Conservation (phyloP, 2,888 invertebrate species). For the Andricus curvator region DNA sequence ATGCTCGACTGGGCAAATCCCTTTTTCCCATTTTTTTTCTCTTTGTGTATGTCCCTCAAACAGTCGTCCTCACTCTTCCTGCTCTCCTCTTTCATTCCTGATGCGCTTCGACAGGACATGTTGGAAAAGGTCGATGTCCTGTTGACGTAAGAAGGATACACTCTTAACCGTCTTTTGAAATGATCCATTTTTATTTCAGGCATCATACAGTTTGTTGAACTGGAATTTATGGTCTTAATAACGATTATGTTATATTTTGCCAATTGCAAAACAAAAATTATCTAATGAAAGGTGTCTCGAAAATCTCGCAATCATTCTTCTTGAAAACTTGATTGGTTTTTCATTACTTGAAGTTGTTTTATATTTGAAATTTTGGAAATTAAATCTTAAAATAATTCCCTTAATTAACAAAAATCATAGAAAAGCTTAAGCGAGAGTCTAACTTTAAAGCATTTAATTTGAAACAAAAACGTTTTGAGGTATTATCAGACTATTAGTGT, state of each 20-base stretch:
- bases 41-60: background rate
- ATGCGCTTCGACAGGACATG: constrained; percentile 16
- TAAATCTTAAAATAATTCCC: no score
- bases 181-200: background rate
- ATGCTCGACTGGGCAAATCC: constrained; percentile 5
- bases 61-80: background rate
- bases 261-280: no score
- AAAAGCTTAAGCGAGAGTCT: no score
- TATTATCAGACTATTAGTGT: no score
- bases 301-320: no score
- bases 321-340: no score
- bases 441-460: no score
- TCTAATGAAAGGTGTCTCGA: no score
- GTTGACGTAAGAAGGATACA: constrained; percentile 24
- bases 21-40: background rate
- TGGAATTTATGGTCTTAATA: background rate
- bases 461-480: no score
- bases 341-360: no score
- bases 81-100: constrained; percentile 9
- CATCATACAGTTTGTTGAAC: background rate
- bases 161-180: constrained; percentile 1
- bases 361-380: no score
- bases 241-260: background rate
- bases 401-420: no score
- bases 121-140: constrained; percentile 9